phyloP scores from a whole-genome alignment of 2,888 invertebrate species.

The Drosophila atripex region DNA sequence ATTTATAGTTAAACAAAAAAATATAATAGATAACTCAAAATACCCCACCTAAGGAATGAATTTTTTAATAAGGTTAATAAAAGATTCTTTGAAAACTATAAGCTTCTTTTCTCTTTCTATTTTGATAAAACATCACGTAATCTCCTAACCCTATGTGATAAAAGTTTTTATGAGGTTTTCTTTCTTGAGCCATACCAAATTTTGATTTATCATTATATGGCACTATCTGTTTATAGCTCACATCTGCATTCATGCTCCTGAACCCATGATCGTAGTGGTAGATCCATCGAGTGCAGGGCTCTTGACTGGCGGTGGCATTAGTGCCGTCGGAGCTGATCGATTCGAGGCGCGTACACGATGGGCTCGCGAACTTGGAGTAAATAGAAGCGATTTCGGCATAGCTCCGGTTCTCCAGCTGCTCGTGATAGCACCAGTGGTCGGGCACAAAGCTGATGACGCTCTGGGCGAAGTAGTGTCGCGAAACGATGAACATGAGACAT shows the following conservation, averaged over 20 bases:
- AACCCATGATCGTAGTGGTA: conserved; percentile 85
- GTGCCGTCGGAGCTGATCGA: conserved; percentile 48
- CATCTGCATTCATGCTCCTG: conserved; percentile 86
- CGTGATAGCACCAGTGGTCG: conserved; percentile 83
- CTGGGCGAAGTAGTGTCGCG: conserved; percentile 86
- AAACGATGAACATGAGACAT: conserved; percentile 84
- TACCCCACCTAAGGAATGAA: too few species aligned
- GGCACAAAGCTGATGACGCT: conserved; percentile 85
- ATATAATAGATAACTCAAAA: too few species aligned
- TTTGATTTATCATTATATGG: conserved; percentile 2
- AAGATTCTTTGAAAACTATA: not conserved
- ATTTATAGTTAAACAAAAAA: too few species aligned
- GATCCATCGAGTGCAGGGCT: conserved; percentile 85
- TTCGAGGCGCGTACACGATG: conserved; percentile 76
- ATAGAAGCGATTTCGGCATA: conserved; percentile 69
- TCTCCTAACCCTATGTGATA: not conserved
- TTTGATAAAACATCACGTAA: not conserved
- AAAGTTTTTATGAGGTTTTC: conserved; percentile 1
- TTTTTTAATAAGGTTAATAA: too few species aligned
- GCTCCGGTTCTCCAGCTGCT: conserved; percentile 68
- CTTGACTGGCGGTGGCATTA: conserved; percentile 66
- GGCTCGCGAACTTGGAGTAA: conserved; percentile 72
- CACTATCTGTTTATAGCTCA: conserved; percentile 68
- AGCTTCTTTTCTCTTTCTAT: not conserved
- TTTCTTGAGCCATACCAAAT: not conserved